Conservation (phyloP, 2,113 vertebrate genomes). For the Microcebus jonahi region DNA sequence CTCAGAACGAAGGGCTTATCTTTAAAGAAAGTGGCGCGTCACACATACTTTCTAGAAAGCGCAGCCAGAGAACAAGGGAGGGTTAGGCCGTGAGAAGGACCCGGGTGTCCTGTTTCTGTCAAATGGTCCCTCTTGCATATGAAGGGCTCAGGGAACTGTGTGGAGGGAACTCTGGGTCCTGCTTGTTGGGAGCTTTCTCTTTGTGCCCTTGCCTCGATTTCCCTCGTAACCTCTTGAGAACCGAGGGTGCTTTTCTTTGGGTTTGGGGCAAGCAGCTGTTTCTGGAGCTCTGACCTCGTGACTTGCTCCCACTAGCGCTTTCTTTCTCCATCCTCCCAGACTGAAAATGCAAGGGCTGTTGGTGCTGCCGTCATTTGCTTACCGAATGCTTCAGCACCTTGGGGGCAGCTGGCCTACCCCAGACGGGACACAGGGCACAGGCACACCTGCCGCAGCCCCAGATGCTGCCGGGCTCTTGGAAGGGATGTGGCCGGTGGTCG, state of each 20-base stretch:
- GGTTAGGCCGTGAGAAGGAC: not conserved
- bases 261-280: not conserved
- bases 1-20: not conserved
- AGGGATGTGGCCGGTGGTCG: rapidly evolving
- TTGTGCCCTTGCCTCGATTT: not conserved
- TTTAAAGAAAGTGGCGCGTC: not conserved
- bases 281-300: not conserved
- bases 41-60: not conserved
- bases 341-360: not conserved
- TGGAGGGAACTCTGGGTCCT: not conserved
- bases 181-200: not conserved
- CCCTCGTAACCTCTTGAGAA: not conserved
- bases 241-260: not conserved
- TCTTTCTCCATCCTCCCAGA: not conserved
- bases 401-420: not conserved
- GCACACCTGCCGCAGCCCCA: not conserved
- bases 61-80: not conserved
- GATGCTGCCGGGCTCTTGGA: not conserved
- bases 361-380: not conserved
- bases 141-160: not conserved
- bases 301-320: not conserved
- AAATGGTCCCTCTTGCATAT: not conserved
- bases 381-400: not conserved
- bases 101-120: not conserved
- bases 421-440: rapidly evolving